These are phyloP conservation scores for Alligator mississippiensis DNA, from an alignment of 2,113 vertebrate species.

Conservation along the genomic window DNA sequence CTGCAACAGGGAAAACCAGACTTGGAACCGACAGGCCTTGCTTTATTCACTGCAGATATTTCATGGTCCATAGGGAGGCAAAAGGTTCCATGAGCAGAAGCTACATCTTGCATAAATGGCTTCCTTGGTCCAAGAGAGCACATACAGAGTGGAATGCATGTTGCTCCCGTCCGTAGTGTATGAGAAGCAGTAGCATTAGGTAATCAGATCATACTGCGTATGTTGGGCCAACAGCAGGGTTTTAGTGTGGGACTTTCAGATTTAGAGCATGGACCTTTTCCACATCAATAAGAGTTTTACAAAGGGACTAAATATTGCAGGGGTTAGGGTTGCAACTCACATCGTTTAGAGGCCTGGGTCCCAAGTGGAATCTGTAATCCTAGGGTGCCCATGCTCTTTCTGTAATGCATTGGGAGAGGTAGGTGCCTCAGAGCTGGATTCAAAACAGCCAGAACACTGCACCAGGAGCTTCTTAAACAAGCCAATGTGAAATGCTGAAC, in stretches of 20 bases:
- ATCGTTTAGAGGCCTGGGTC: too few species aligned
- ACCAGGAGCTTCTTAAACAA: too few species aligned
- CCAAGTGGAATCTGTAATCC: too few species aligned
- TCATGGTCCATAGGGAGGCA: not conserved
- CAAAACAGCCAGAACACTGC: too few species aligned
- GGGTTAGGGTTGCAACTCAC: too few species aligned
- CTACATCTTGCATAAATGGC: not conserved
- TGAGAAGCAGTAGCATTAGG: not conserved
- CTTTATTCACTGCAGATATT: not conserved
- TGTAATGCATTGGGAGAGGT: too few species aligned
- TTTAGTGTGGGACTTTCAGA: rapidly evolving
- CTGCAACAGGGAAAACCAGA: not conserved
- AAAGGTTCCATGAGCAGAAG: rapidly evolving
- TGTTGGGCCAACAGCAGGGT: not conserved
- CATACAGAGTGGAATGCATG: rapidly evolving
- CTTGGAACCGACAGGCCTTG: not conserved
- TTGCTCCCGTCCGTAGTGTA: not conserved
- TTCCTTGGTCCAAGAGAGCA: rapidly evolving
- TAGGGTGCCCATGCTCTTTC: too few species aligned
- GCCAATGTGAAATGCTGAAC: too few species aligned
- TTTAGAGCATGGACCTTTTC: rapidly evolving
- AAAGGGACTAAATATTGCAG: too few species aligned
- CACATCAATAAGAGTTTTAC: too few species aligned
- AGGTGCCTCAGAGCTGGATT: too few species aligned
- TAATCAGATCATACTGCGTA: not conserved